Evolutionary conservation across 2,888 invertebrate genomes (phyloP), one percentile per base, ranked within the genome.

Genomic region (Diachrysia chrysitis): DNA sequence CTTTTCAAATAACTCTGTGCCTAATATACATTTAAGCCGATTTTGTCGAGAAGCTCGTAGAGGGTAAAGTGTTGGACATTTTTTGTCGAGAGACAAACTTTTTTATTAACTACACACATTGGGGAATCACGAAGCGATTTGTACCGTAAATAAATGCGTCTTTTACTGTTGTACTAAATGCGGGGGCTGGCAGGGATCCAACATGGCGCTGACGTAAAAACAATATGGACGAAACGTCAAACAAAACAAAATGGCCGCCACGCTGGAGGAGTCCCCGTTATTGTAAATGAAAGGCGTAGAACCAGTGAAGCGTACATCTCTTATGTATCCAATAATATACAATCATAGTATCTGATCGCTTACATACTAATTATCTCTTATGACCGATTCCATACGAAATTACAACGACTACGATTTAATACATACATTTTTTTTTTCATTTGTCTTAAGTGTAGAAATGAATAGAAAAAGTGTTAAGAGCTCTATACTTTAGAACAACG

Each of bases 1-100:
- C 21, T 87, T 87, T 83, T 86, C 89, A 89, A 92, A 92, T 93
- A 92, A 91, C 91, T 94, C 93, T 94, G 93, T 94, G 93, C 92
- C 93, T 94, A 94, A 93, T 92, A 89, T 94, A 95, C 93, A 93
- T 91, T 92, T 94, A 94, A 94, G 94, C 94, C 94, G 93, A 88
- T 91, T 89, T 89, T 86, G 81, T 89, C 85, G 87, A 92, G 86
- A 95, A 94, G 94, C 94, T 94, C 94, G 86, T 92, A 91, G 87
- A 89, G 87, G 92, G 90, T 92, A 89, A 84, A 87, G 87, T 88
- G 85, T 84, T 88, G 90, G 92, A 92, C 92, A 90, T 87, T 85
- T 83, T 84, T 81, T 83, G 84, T 84, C 88, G 79, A 83, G 70
- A 71, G 84, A 85, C 86, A 84, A 83, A 85, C 60, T 65, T 32